A percentile compares a stretch with the other conserved stretches of the same genome.
Evolutionary conservation across 2,113 vertebrate genomes (phyloP).

Genomic region (Ammospiza nelsoni): DNA sequence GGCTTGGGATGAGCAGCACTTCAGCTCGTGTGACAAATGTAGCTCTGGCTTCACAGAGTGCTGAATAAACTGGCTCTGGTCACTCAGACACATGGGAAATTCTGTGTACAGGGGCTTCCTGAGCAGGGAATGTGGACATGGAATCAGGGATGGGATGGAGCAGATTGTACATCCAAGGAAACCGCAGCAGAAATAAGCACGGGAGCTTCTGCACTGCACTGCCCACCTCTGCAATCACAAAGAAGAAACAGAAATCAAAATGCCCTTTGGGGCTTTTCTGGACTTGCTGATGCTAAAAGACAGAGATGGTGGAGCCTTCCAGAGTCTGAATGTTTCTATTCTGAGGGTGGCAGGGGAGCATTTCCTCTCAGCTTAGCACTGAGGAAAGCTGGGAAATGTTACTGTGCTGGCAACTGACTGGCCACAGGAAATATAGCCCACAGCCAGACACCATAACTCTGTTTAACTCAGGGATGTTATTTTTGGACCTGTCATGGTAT

Average conservation of each 20-base stretch:
- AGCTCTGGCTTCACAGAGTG: not conserved
- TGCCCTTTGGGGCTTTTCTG: not conserved
- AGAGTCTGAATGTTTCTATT: not conserved
- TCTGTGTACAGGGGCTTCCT: not conserved
- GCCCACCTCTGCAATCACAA: not conserved
- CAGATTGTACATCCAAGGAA: not conserved
- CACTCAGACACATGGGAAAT: not conserved
- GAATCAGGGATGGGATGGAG: not conserved
- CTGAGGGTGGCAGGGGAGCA: not conserved
- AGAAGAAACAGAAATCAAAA: not conserved
- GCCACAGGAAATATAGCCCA: not conserved
- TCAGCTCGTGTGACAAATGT: accelerated
- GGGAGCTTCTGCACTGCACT: not conserved
- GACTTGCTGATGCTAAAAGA: not conserved
- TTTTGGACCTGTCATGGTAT: not conserved
- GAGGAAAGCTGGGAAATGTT: not conserved
- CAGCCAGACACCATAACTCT: not conserved
- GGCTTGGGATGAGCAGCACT: not conserved
- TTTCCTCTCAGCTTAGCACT: not conserved
- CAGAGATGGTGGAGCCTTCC: not conserved
- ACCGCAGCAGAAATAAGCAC: not conserved
- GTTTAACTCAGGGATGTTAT: not conserved
- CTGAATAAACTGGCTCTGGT: not conserved
- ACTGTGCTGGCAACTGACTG: not conserved
- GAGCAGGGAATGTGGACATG: not conserved